Percentiles rank a stretch among this genome's conserved stretches.
phyloP scores from a whole-genome alignment of 2,888 invertebrate species.

The Noctua comes region DNA sequence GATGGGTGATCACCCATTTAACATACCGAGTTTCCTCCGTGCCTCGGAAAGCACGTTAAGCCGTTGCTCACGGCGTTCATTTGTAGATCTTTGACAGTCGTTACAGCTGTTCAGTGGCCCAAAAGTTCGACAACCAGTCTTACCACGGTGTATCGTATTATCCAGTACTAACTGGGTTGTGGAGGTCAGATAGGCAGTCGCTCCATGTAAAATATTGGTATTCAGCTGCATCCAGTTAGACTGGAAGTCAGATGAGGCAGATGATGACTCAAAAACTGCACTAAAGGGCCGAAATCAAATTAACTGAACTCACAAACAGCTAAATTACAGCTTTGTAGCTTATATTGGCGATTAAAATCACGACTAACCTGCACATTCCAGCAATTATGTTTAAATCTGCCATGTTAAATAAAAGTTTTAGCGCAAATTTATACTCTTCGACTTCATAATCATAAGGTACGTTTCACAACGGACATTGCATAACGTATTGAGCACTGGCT shows the following conservation, averaged over 20 bases:
- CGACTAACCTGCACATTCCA: not conserved
- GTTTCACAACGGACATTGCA: conserved; percentile 29
- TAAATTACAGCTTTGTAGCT: not conserved
- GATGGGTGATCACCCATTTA: not conserved
- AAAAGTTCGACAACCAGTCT: no score
- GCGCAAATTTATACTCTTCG: no score
- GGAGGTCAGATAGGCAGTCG: no score
- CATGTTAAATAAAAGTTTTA: not conserved
- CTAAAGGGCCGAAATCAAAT: not conserved
- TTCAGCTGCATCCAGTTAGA: not conserved
- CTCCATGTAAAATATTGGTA: no score
- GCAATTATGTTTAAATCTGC: not conserved
- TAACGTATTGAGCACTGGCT: conserved; percentile 5
- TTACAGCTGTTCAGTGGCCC: no score
- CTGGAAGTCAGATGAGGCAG: not conserved
- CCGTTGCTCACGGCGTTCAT: no score
- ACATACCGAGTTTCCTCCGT: not conserved
- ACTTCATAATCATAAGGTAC: not conserved
- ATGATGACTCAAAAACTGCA: not conserved
- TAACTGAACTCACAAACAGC: not conserved
- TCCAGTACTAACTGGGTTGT: no score
- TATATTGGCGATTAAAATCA: not conserved
- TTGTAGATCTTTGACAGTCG: no score
- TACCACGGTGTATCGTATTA: no score
- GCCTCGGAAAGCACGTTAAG: no score